A percentile compares a stretch with the other conserved stretches of the same genome.
phyloP scores from a whole-genome alignment of 2,888 invertebrate genomes.

The Phrixothrix hirtus region DNA sequence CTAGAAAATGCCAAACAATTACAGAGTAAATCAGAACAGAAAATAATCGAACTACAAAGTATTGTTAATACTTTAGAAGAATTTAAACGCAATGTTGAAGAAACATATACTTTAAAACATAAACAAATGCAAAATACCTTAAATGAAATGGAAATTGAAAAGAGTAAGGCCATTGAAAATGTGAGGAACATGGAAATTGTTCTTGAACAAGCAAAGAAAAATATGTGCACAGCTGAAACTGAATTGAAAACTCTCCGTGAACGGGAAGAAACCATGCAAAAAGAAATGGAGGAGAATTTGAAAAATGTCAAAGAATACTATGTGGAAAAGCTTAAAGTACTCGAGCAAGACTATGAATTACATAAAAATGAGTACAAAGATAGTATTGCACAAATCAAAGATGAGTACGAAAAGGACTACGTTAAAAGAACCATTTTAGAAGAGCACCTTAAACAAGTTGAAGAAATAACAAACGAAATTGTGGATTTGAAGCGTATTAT shows the following conservation, averaged over 20 bases:
- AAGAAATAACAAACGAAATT: constrained; percentile 56
- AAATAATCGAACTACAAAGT: constrained; percentile 30
- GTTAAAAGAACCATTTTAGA: constrained; percentile 63
- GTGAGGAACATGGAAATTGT: constrained; percentile 31
- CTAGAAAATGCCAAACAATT: constrained; percentile 9
- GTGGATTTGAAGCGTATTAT: constrained; percentile 54
- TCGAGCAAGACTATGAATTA: constrained; percentile 41
- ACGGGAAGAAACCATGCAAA: constrained; percentile 28
- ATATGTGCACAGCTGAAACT: constrained; percentile 38
- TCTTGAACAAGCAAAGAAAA: constrained; percentile 38
- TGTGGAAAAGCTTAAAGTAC: constrained; percentile 35
- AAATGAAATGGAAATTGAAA: constrained; percentile 47
- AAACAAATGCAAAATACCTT: constrained; percentile 46
- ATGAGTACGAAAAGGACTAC: constrained; percentile 60
- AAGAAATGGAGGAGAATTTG: constrained; percentile 28
- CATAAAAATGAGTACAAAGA: constrained; percentile 42
- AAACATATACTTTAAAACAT: constrained; percentile 42
- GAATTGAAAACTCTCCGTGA: constrained; percentile 38
- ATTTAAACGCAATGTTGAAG: constrained; percentile 35
- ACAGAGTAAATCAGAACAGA: constrained; percentile 35
- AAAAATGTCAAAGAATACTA: constrained; percentile 24
- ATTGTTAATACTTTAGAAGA: constrained; percentile 37
- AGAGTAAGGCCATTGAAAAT: constrained; percentile 37
- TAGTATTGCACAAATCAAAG: constrained; percentile 52
- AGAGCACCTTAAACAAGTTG: constrained; percentile 57